Base-by-base conservation (phyloP, 2,113 vertebrate genomes). In the Phylloscopus whistleri region DNA sequence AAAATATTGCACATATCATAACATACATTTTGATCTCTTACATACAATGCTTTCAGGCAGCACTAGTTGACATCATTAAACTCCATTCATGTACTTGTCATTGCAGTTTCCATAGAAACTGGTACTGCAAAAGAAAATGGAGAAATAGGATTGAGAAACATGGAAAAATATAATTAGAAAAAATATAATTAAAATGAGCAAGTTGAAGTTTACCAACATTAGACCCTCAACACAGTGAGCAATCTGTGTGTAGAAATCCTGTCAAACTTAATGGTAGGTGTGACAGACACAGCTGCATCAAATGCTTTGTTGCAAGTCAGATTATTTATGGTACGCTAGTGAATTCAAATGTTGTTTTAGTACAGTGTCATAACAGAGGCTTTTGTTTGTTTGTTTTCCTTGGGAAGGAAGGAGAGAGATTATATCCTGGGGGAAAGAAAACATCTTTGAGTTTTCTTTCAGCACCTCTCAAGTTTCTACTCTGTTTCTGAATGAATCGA, bases 31-130 rank as follows among this genome's bases (percentile, higher is more conserved):
- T 60, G 59, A 80, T 94, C 49, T 69, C 37, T 67, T 73, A 39
- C 41, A 84, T 73, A 21, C 83, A 59, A 5, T 83, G 62, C 48
- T 82, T 95, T 68, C 78, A 91, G 46, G 44, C 70, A 83, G 70
- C 35, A 41, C 24, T 48, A 63, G 70, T 3, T 85, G 70, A 63
- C 82, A 93, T 73, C 53, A 63, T 69, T 95, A 94, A 88, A 85
- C 58, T 70, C 66, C 27, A 48, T 90, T 91, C 81, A 70, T 83
- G 87, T 66, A 33, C 67, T 83, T 88, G 84, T 83, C 90, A 80
- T 77, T 76, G 35, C 23, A 55, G 94, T 97, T 96, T 95, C 96
- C 90, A 96, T 96, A 88, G 95, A 91, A 96, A 97, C 95, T 52
- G 53, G 28, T 28, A 79, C 68, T 85, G 62, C 16, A 85, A 90